A percentile compares a stretch with the other conserved stretches of the same genome.
Evolutionary conservation across 2,888 invertebrate genomes (phyloP).

Genomic region (Pseudeuparius sepicola): DNA sequence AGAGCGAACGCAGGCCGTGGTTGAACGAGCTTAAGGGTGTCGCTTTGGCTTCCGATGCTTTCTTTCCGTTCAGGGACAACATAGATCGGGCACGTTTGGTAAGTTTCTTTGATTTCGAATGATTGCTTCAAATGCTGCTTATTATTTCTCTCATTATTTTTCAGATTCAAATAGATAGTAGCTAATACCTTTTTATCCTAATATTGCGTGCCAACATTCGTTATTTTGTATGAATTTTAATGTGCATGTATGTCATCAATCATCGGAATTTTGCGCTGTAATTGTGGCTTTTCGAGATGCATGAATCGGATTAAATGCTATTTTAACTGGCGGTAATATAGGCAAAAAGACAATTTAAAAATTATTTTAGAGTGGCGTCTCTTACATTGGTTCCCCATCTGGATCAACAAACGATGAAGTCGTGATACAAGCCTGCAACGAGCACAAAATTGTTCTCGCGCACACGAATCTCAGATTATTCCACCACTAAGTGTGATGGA

Average conservation of each 20-base stretch:
- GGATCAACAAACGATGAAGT: conserved; percentile 90
- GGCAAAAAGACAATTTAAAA: no score
- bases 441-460: conserved; percentile 75
- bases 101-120: conserved; percentile 27
- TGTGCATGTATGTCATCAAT: no score
- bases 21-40: conserved; percentile 60
- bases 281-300: no score
- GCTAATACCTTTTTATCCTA: no score
- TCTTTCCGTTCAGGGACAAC: conserved; percentile 97
- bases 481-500: conserved; percentile 74
- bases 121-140: no score
- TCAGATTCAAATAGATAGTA: no score
- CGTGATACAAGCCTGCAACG: conserved; percentile 85
- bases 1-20: conserved; percentile 60
- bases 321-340: no score
- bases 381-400: conserved; percentile 85
- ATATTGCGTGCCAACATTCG: no score
- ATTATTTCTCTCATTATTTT: no score
- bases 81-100: conserved; percentile 88
- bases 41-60: conserved; percentile 90
- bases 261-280: no score
- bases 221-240: no score
- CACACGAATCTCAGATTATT: conserved; percentile 88
- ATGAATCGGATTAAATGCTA: no score
- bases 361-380: conserved; percentile 85